phyloP scores from a whole-genome alignment of 2,113 vertebrate species.

The Trematomus loennbergii region DNA sequence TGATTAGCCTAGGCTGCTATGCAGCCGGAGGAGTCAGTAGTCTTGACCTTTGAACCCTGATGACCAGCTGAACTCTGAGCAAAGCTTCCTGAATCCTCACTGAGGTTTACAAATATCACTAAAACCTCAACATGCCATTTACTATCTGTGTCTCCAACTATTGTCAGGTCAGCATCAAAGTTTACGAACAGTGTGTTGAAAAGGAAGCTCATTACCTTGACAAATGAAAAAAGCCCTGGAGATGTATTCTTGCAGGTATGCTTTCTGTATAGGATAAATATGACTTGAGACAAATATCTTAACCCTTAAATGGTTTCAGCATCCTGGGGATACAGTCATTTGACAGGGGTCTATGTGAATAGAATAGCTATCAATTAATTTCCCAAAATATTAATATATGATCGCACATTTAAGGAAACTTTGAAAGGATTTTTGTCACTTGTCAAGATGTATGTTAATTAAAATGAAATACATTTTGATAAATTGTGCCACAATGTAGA shows the following conservation, averaged over 20 bases:
- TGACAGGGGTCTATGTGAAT: too few relatives aligned
- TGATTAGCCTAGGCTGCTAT: slow-evolving; percentile 65
- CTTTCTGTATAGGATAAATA: background rate
- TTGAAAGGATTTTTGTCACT: too few relatives aligned
- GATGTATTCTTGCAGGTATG: background rate
- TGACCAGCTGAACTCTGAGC: background rate
- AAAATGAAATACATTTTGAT: too few relatives aligned
- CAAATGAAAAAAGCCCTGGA: background rate
- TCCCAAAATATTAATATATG: too few relatives aligned
- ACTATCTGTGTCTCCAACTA: background rate
- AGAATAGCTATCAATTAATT: too few relatives aligned
- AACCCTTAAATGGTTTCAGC: background rate
- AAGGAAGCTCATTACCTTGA: background rate
- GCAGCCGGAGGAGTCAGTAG: slow-evolving; percentile 4
- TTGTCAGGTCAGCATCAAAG: background rate
- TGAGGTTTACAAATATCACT: background rate
- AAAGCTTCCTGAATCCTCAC: background rate
- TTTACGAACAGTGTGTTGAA: background rate
- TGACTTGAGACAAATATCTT: background rate
- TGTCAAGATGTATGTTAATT: too few relatives aligned
- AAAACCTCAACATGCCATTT: background rate
- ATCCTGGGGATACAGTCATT: background rate
- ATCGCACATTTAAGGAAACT: too few relatives aligned
- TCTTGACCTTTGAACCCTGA: slow-evolving; percentile 33
- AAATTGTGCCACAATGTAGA: too few relatives aligned